Base-by-base conservation (phyloP, 2,888 invertebrate species). In the Rotaria macrura region DNA sequence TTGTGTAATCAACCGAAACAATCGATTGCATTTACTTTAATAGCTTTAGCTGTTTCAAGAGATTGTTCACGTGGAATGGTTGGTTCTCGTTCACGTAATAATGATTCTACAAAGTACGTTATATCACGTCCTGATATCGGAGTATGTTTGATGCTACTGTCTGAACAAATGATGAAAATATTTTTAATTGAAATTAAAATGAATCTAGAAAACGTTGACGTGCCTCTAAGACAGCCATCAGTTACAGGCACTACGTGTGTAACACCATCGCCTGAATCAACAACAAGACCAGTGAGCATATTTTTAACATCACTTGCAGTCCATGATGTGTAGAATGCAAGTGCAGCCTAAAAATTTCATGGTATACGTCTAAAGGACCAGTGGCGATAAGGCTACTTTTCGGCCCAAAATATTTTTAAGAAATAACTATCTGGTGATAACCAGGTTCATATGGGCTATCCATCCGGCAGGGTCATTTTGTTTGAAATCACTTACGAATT, bases 71-170 rank as follows among this genome's bases (percentile, higher is more conserved):
- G 97, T 83, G 99, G 99, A 89, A 99, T 97, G 86, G 96, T 96
- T 87, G 96, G 94, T 92, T 97, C 97, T 87, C 99, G 93, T 92
- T 99, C 99, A 89, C 99, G 93, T 88, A 99, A 92, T 87, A 99
- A 92, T 85, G 96, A 96, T 91, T 99, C 99, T 89, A 99, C 98
- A 91, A 99, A 99, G 89, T 96, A 97, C 72, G 99, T 99, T 88
- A 99, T 97, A 91, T 99, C 97, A 87, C 99, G 94, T 34, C 99
- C 99, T 88, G 99, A 99, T 89, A 99, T 98, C n/a, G 99, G 99
- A 92, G 99, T 99, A 92, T 99, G 99, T 92, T 99, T 99, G 89
- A 99, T 99, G 91, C 99, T 99, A 88, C 97, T 98, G n/a, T n/a
- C n/a, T n/a, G n/a, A n/a, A n/a, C n/a, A n/a, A n/a, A n/a, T n/a